Conservation (phyloP, 2,797 vertebrate genomes). For the Hapalemur alaotrensis region DNA sequence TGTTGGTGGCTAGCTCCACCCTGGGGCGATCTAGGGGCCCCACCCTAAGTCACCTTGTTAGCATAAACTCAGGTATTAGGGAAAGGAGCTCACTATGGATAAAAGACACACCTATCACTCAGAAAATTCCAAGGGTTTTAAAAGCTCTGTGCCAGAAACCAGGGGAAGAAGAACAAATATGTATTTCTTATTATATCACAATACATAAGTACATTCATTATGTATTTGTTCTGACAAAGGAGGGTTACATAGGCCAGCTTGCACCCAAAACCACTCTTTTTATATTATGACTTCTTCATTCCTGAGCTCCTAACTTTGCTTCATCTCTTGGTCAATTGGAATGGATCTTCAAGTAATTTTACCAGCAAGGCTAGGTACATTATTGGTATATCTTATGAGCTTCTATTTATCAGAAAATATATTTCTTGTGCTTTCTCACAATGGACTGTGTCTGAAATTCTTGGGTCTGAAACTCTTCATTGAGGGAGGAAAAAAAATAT, state of each 20-base stretch:
- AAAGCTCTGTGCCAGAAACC: neutral
- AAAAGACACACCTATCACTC: neutral
- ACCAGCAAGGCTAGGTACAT: neutral
- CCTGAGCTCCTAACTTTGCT: conserved; percentile 8
- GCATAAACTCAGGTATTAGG: neutral
- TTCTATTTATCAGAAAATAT: neutral
- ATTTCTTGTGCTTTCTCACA: neutral
- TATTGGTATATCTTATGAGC: neutral
- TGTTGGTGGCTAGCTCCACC: no score
- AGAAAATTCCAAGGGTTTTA: neutral
- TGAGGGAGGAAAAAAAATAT: neutral
- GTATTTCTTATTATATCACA: neutral
- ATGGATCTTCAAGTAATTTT: neutral
- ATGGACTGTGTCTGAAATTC: conserved; percentile 7
- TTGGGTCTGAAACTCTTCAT: neutral
- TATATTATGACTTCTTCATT: neutral
- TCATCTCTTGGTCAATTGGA: neutral
- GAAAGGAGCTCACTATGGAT: neutral
- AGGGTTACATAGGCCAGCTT: neutral
- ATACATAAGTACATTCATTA: neutral
- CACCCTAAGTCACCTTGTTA: no score
- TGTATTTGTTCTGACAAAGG: neutral
- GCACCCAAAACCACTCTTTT: neutral
- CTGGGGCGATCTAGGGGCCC: no score
- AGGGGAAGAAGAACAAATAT: neutral